A percentile compares a stretch with the other conserved stretches of the same genome.
Evolutionary conservation across 2,888 invertebrate genomes (phyloP).

Genomic region (Trilocha varians): DNA sequence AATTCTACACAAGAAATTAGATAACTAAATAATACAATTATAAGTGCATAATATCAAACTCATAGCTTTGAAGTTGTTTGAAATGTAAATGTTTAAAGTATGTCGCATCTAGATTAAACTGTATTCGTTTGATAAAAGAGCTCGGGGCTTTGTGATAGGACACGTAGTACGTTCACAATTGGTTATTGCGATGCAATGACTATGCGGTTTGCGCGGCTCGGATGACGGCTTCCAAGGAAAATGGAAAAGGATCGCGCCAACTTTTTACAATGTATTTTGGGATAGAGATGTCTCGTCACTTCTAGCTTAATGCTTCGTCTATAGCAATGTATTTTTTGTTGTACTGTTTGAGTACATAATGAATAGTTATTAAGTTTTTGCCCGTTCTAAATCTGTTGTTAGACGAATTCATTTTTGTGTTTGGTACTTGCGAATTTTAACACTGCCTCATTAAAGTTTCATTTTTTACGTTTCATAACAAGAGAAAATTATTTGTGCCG

Average conservation of each 20-base stretch:
- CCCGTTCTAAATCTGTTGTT: not conserved
- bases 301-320: not conserved
- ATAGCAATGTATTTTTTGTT: not conserved
- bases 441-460: not conserved
- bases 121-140: slow-evolving; percentile 31
- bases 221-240: slow-evolving; percentile 44
- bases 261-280: slow-evolving; percentile 4
- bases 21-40: too few species aligned
- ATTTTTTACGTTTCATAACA: too few species aligned
- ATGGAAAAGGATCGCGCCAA: slow-evolving; percentile 34
- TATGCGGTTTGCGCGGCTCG: slow-evolving; percentile 53
- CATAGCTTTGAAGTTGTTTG: too few species aligned
- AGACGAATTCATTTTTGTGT: not conserved
- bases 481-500: too few species aligned
- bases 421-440: not conserved
- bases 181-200: slow-evolving; percentile 73
- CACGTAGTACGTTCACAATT: slow-evolving; percentile 72
- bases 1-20: too few species aligned
- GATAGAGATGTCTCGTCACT: slow-evolving; percentile 4
- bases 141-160: slow-evolving; percentile 62
- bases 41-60: too few species aligned
- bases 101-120: slow-evolving; percentile 23
- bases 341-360: not conserved
- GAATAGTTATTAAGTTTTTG: not conserved
- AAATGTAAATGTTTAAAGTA: too few species aligned